These are phyloP conservation scores for Oreamnos americanus DNA, from an alignment of 2,113 vertebrate species.

Conservation along the genomic window DNA sequence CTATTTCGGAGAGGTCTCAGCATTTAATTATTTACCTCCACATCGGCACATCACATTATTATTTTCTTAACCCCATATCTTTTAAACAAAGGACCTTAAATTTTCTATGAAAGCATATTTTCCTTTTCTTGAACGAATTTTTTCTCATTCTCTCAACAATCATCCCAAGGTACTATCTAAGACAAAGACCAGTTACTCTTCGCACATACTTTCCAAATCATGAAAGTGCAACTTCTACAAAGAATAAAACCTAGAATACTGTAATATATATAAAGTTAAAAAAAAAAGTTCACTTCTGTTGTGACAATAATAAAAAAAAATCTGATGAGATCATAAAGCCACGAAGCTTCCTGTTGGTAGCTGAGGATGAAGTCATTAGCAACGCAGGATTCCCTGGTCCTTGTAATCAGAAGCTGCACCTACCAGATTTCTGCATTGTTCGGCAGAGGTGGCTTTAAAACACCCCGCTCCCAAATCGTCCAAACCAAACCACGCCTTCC, in stretches of 20 bases:
- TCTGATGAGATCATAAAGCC: constrained; percentile 41
- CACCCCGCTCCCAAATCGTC: constrained; percentile 24
- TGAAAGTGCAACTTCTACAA: constrained; percentile 26
- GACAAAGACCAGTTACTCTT: constrained; percentile 62
- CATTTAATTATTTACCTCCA: constrained; percentile 19
- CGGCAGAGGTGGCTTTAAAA: constrained; percentile 58
- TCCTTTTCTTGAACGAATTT: constrained; percentile 23
- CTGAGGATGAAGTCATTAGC: constrained; percentile 59
- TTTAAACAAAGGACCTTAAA: constrained; percentile 54
- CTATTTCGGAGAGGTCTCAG: constrained; percentile 35
- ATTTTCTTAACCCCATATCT: not conserved
- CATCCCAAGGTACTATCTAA: constrained; percentile 37
- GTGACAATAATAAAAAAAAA: constrained; percentile 54
- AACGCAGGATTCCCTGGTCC: constrained; percentile 56
- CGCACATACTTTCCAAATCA: constrained; percentile 30
- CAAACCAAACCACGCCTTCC: constrained; percentile 71
- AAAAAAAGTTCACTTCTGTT: constrained; percentile 52
- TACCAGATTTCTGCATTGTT: constrained; percentile 67
- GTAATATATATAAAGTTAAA: not conserved
- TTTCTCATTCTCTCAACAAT: constrained; percentile 42
- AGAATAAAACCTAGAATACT: constrained; percentile 14
- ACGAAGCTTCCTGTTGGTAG: constrained; percentile 52
- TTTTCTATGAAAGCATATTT: constrained; percentile 29
- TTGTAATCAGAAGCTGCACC: constrained; percentile 43
- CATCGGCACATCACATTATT: not conserved